These are phyloP conservation scores for Enteromius argenteus DNA, from an alignment of 2,797 vertebrate species.

Conservation along the genomic window DNA sequence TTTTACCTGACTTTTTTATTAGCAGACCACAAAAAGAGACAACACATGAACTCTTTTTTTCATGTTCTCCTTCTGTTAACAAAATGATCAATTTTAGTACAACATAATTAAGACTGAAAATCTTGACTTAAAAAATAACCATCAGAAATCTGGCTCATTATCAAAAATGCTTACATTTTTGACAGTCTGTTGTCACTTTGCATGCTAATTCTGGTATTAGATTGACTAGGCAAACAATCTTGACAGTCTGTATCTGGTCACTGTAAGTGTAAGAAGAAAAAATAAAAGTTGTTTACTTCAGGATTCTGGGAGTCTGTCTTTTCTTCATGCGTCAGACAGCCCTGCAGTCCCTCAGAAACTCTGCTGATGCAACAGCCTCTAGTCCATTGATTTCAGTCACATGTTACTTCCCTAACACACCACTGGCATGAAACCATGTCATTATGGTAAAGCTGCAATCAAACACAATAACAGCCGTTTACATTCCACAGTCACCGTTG, in stretches of 20 bases:
- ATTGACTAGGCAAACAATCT: neutral
- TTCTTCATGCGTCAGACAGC: neutral
- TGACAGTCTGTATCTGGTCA: neutral
- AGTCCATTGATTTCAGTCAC: neutral
- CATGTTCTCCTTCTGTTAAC: neutral
- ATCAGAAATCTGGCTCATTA: slow-evolving; percentile 4
- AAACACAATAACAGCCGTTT: slow-evolving; percentile 1
- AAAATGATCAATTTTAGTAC: neutral
- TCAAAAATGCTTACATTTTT: neutral
- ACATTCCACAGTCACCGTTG: slow-evolving; percentile 31
- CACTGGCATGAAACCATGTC: slow-evolving; percentile 27
- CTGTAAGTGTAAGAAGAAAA: neutral
- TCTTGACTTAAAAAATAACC: neutral
- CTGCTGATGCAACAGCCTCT: slow-evolving; percentile 12
- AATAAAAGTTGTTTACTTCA: neutral
- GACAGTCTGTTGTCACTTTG: neutral
- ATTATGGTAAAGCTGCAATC: slow-evolving; percentile 34
- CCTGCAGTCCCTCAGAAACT: neutral
- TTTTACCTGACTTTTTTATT: neutral
- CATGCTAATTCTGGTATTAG: neutral
- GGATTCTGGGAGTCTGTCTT: neutral
- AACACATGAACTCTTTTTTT: neutral
- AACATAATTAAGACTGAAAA: neutral
- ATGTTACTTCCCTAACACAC: slow-evolving; percentile 10
- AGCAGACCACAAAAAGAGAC: neutral